Conservation (phyloP, 2,113 vertebrate species). For the Takifugu bimaculatus region DNA sequence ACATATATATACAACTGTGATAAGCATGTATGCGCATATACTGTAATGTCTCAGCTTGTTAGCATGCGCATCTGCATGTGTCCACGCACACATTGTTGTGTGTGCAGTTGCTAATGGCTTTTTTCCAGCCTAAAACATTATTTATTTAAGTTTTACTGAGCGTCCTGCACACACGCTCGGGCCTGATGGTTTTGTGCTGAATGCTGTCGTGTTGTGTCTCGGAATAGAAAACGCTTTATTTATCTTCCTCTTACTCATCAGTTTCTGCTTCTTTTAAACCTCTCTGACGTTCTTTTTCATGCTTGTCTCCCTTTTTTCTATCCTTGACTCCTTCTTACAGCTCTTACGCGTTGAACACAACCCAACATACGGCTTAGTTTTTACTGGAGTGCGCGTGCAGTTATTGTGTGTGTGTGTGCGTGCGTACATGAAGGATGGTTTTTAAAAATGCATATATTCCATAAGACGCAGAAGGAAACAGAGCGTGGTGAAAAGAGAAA, state of each 20-base stretch:
- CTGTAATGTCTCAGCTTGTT: constrained; percentile 5
- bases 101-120: background rate
- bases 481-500: constrained; percentile 63
- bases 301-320: constrained; percentile 3
- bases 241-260: constrained; percentile 2
- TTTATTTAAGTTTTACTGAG: constrained; percentile 57
- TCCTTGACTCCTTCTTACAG: background rate
- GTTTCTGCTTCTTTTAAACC: background rate
- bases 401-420: background rate
- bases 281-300: background rate
- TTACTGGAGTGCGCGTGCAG: constrained; percentile 3
- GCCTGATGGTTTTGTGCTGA: constrained; percentile 20
- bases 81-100: background rate
- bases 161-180: constrained; percentile 16
- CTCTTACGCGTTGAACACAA: constrained; percentile 12
- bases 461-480: constrained; percentile 60
- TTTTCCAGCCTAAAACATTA: constrained; percentile 57
- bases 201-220: constrained; percentile 25
- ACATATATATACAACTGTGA: constrained; percentile 2
- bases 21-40: constrained; percentile 4
- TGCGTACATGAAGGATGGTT: constrained; percentile 21
- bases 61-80: constrained; percentile 15
- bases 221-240: constrained; percentile 1
- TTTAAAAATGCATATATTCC: constrained; percentile 70
- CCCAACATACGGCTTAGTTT: background rate